phyloP scores from a whole-genome alignment of 2,113 vertebrate genomes.

The Leiothrix lutea region DNA sequence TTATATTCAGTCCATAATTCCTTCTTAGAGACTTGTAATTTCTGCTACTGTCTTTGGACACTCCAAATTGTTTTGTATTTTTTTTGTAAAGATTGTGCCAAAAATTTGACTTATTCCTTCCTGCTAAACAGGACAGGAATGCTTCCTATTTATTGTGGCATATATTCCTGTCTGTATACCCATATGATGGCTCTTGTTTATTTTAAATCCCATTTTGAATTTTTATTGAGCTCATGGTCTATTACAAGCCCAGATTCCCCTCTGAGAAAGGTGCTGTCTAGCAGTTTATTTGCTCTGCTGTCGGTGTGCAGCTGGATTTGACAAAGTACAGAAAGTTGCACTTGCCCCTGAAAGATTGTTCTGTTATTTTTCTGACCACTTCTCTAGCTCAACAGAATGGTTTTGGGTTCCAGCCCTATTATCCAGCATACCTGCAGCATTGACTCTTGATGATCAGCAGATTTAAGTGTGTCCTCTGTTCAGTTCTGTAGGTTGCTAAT shows the following conservation, averaged over 20 bases:
- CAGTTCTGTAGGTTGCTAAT: neutral
- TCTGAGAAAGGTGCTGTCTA: neutral
- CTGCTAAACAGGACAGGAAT: neutral
- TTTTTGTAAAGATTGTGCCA: neutral
- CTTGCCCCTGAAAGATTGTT: neutral
- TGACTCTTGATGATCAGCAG: neutral
- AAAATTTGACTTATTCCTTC: neutral
- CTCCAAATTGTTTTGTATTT: neutral
- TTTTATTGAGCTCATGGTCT: neutral
- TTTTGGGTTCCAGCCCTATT: neutral
- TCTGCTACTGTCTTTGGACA: neutral
- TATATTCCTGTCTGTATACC: neutral
- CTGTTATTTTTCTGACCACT: neutral
- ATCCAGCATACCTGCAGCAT: neutral
- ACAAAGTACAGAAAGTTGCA: accelerated
- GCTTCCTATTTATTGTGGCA: neutral
- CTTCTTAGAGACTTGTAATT: neutral
- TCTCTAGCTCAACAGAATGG: neutral
- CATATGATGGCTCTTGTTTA: neutral
- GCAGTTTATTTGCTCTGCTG: neutral
- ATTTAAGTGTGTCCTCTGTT: neutral
- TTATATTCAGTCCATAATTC: neutral
- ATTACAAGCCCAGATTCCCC: neutral
- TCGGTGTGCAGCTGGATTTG: neutral
- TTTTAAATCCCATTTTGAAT: neutral